A percentile compares a stretch with the other conserved stretches of the same genome.
phyloP scores from a whole-genome alignment of 2,797 vertebrate species.

The Urophycis tenuis region DNA sequence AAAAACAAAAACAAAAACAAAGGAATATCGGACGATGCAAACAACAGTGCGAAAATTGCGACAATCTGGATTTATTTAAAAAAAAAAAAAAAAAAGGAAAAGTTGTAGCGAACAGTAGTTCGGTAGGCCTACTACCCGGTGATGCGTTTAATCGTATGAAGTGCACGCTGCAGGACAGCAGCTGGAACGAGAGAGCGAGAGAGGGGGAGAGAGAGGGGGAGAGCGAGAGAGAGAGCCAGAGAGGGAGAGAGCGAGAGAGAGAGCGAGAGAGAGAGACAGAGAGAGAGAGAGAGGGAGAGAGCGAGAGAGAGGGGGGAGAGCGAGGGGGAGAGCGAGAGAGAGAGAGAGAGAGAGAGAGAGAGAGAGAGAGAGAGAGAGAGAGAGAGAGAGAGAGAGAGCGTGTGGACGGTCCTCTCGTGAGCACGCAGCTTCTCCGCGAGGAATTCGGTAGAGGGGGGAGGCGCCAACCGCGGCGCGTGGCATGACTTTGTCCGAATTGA shows the following conservation, averaged over 20 bases:
- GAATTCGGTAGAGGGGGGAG: conserved; percentile 47
- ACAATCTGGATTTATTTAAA: background rate
- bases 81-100: conserved; percentile 21
- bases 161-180: conserved; percentile 28
- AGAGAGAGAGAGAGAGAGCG: background rate
- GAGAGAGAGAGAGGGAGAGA: background rate
- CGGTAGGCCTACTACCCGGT: background rate
- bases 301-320: too few relatives aligned
- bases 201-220: too few relatives aligned
- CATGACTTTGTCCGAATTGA: conserved; percentile 38
- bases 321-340: too few relatives aligned
- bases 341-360: too few relatives aligned
- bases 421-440: conserved; percentile 28
- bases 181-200: conserved; percentile 11
- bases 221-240: too few relatives aligned
- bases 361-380: background rate
- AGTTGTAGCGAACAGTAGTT: conserved; percentile 41
- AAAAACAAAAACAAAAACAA: background rate
- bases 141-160: conserved; percentile 19
- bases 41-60: background rate
- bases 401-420: conserved; percentile 33
- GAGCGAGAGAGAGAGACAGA: background rate
- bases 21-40: background rate
- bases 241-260: too few relatives aligned
- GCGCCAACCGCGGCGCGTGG: conserved; percentile 40